These are phyloP conservation scores for Sesia bembeciformis DNA, from an alignment of 2,888 invertebrate genomes.

Conservation along the genomic window DNA sequence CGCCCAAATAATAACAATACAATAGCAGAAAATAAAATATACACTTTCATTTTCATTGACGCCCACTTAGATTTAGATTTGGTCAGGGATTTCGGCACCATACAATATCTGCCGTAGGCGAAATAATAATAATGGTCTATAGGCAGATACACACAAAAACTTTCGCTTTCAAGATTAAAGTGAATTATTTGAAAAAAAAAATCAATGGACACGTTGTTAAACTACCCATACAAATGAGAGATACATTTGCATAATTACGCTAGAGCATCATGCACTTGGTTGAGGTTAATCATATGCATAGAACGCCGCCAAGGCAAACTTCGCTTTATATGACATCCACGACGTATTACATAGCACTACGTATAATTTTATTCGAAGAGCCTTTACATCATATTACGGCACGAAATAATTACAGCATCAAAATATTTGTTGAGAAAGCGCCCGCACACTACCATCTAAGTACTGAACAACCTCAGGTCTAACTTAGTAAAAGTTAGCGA, in stretches of 20 bases:
- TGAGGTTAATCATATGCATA: slow-evolving; percentile 45
- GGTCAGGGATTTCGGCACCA: background rate
- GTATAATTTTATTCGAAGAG: background rate
- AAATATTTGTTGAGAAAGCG: too few relatives aligned
- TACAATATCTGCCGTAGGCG: slow-evolving; percentile 2
- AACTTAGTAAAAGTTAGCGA: slow-evolving; percentile 13
- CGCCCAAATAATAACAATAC: slow-evolving; percentile 20
- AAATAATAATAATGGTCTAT: background rate
- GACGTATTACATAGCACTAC: background rate
- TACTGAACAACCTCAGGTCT: background rate
- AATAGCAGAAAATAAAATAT: slow-evolving; percentile 17
- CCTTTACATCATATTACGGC: background rate
- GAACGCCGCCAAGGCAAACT: slow-evolving; percentile 29
- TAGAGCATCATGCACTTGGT: slow-evolving; percentile 42
- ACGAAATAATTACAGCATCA: background rate
- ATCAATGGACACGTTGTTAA: slow-evolving; percentile 24
- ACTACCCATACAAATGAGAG: slow-evolving; percentile 36
- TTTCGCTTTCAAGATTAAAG: slow-evolving; percentile 29
- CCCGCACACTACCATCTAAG: too few relatives aligned
- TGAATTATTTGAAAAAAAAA: slow-evolving; percentile 12
- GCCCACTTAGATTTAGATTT: slow-evolving; percentile 12
- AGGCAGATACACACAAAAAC: slow-evolving; percentile 16
- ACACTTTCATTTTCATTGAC: slow-evolving; percentile 43
- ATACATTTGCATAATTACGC: slow-evolving; percentile 49
- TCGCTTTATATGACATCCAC: slow-evolving; percentile 18